phyloP scores from a whole-genome alignment of 2,113 vertebrate genomes.

The Anguilla japonica region DNA sequence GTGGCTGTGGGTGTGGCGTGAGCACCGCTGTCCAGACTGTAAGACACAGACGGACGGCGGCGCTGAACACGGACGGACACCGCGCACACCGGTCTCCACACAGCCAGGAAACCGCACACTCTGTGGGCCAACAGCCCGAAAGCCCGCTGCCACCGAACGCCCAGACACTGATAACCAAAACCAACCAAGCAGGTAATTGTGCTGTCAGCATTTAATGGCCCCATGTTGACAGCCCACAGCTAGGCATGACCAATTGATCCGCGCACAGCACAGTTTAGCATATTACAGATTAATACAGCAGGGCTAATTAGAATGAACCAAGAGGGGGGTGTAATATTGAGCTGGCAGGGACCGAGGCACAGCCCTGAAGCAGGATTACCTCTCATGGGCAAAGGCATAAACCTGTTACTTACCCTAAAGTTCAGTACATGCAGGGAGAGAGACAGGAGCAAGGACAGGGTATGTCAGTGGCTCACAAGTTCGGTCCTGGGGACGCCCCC shows the following conservation, averaged over 20 bases:
- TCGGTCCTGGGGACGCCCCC: neutral
- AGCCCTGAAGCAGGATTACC: neutral
- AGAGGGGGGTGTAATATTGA: neutral
- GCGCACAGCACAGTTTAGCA: neutral
- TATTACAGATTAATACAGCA: neutral
- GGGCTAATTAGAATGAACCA: neutral
- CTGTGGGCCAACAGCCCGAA: slow-evolving; percentile 67
- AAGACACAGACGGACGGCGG: slow-evolving; percentile 64
- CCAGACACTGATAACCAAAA: slow-evolving; percentile 62
- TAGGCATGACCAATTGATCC: slow-evolving; percentile 35
- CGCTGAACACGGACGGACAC: slow-evolving; percentile 66
- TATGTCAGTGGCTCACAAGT: neutral
- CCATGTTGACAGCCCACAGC: slow-evolving; percentile 55
- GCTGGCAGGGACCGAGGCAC: neutral
- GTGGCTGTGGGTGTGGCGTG: slow-evolving; percentile 65
- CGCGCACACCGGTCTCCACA: slow-evolving; percentile 62
- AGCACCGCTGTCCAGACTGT: slow-evolving; percentile 58
- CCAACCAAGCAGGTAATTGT: slow-evolving; percentile 51
- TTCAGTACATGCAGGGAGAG: neutral
- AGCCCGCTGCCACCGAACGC: slow-evolving; percentile 63
- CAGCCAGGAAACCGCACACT: slow-evolving; percentile 50
- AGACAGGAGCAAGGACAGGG: neutral
- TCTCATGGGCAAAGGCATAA: neutral
- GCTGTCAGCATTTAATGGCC: neutral
- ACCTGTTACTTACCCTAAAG: neutral